Conservation (phyloP, 2,113 vertebrate species). For the Heterotilapia buettikoferi region DNA sequence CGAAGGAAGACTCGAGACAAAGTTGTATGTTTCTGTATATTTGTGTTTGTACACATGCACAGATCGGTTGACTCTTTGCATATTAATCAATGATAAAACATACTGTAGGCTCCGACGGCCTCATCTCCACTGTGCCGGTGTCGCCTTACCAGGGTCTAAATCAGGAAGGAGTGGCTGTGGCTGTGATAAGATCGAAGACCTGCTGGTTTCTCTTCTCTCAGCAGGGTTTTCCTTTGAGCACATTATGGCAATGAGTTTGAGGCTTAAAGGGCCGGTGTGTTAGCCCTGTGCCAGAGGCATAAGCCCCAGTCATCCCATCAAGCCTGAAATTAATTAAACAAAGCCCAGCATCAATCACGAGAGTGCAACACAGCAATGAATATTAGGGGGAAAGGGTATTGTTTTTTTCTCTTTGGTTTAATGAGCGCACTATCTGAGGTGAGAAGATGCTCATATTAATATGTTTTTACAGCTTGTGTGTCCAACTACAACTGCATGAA, state of each 20-base stretch:
- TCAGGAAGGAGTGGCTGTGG: constrained; percentile 40
- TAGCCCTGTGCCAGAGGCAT: constrained; percentile 51
- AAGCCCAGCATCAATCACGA: constrained; percentile 48
- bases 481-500: not conserved
- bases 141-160: constrained; percentile 55
- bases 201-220: constrained; percentile 53
- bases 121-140: constrained; percentile 32
- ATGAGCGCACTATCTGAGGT: not conserved
- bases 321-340: constrained; percentile 72
- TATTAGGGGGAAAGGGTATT: not conserved
- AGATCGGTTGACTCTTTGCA: constrained; percentile 47
- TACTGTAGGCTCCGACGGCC: not conserved
- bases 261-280: constrained; percentile 59
- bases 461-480: not conserved
- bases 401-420: not conserved
- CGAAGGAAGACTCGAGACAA: not conserved
- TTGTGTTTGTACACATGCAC: not conserved
- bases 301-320: constrained; percentile 67
- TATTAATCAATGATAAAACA: constrained; percentile 63
- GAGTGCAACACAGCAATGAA: constrained; percentile 32
- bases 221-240: constrained; percentile 58
- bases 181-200: constrained; percentile 57
- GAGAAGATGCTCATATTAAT: not conserved
- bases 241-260: constrained; percentile 75
- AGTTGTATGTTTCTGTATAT: not conserved